Conservation (phyloP, 2,888 invertebrate species). For the Abrostola tripartita region DNA sequence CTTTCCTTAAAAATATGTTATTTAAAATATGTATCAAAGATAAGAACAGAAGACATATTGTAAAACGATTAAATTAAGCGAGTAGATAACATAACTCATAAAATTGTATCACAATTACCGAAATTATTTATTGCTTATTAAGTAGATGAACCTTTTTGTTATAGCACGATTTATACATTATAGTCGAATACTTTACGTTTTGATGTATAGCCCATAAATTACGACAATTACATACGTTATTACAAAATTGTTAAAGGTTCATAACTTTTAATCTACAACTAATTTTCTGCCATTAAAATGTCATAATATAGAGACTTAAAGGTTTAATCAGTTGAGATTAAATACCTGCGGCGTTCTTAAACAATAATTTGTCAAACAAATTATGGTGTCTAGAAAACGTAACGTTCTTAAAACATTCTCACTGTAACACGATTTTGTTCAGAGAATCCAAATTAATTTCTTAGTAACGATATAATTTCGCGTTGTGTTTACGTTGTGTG, state of each 20-base stretch:
- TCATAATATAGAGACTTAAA: slow-evolving; percentile 6
- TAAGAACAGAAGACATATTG: background rate
- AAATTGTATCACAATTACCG: background rate
- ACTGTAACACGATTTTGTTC: too few relatives aligned
- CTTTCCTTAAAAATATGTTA: too few relatives aligned
- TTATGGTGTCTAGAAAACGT: background rate
- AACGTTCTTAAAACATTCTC: too few relatives aligned
- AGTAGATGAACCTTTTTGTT: slow-evolving; percentile 16
- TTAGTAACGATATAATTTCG: too few relatives aligned
- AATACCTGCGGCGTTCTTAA: background rate
- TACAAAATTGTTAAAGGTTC: slow-evolving; percentile 18
- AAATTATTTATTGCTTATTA: slow-evolving; percentile 1
- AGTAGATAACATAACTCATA: background rate
- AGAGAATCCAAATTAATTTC: too few relatives aligned
- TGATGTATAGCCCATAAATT: slow-evolving; percentile 44
- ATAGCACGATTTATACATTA: slow-evolving; percentile 27
- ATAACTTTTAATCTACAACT: slow-evolving; percentile 3
- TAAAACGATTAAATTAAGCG: background rate
- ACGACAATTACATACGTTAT: slow-evolving; percentile 34
- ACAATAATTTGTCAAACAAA: background rate
- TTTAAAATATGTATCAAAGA: too few relatives aligned
- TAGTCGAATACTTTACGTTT: slow-evolving; percentile 25
- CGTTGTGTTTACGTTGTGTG: too few relatives aligned
- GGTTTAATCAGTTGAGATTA: background rate
- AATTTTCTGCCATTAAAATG: slow-evolving; percentile 4